Evolutionary conservation across 2,113 vertebrate genomes (phyloP).

Genomic region (Patagioenas fasciata): DNA sequence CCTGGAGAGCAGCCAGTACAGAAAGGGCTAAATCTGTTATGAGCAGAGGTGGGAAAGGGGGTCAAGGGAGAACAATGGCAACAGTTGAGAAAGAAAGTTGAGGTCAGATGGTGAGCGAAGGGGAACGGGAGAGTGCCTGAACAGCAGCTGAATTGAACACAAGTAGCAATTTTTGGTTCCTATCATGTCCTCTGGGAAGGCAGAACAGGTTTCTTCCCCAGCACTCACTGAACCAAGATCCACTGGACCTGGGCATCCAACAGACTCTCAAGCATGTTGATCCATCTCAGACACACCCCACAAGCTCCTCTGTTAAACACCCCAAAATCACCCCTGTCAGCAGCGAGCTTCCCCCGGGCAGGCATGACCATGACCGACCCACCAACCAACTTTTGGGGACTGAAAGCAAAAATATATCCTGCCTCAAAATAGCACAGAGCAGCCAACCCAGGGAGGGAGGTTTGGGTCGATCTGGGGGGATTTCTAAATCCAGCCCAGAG

Average conservation of each 20-base stretch:
- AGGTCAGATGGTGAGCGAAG: not conserved
- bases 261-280: fast-evolving
- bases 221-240: not conserved
- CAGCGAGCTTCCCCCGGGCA: not conserved
- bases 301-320: not conserved
- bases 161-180: not conserved
- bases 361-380: not conserved
- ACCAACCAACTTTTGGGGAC: not conserved
- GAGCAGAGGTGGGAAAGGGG: not conserved
- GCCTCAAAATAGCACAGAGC: not conserved
- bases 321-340: not conserved
- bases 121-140: not conserved
- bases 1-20: not conserved
- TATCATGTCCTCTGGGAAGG: not conserved
- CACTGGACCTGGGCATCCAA: not conserved
- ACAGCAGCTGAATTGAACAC: not conserved
- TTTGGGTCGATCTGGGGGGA: not conserved
- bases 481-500: not conserved
- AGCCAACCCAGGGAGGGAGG: not conserved
- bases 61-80: not conserved
- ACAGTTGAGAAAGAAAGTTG: not conserved
- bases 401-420: not conserved
- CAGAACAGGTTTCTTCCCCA: not conserved
- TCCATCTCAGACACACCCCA: not conserved
- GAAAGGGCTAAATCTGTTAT: not conserved